Percentiles rank a stretch among this genome's conserved stretches.
Evolutionary conservation across 2,888 invertebrate species (phyloP).

Genomic region (Xanthorhoe designata): DNA sequence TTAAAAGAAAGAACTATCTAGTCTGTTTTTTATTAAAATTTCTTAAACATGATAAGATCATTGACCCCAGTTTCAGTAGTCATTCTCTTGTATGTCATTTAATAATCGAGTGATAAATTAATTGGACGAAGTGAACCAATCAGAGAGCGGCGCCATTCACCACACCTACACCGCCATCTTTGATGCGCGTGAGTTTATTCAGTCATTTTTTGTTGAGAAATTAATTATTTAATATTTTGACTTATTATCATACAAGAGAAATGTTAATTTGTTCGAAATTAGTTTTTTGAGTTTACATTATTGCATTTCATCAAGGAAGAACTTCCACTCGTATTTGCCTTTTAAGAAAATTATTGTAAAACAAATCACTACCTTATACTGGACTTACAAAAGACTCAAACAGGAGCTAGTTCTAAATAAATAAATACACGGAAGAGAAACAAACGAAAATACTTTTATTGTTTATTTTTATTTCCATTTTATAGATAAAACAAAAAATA

Average conservation of each 20-base stretch:
- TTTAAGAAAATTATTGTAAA: no score
- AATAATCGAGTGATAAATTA: slow-evolving; percentile 63
- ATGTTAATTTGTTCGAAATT: no score
- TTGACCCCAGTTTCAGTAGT: slow-evolving; percentile 37
- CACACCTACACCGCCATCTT: slow-evolving; percentile 82
- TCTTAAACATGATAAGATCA: background rate
- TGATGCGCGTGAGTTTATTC: slow-evolving; percentile 68
- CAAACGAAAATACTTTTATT: background rate
- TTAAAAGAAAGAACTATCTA: no score
- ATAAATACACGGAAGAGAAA: background rate
- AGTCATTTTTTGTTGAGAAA: slow-evolving; percentile 49
- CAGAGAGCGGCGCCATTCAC: slow-evolving; percentile 60
- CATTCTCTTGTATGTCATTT: slow-evolving; percentile 54
- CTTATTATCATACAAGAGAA: no score
- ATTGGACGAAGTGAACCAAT: slow-evolving; percentile 70
- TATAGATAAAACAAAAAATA: slow-evolving; percentile 28
- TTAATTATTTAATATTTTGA: slow-evolving; percentile 11
- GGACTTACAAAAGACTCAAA: background rate
- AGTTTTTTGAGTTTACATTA: no score
- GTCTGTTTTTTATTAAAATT: no score
- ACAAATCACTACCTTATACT: background rate
- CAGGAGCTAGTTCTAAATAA: background rate
- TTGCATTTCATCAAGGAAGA: no score
- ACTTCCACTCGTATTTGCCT: no score
- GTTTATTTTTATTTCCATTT: slow-evolving; percentile 6